Evolutionary conservation across 2,888 invertebrate species (phyloP).

Genomic region (Argyra leucocephala): DNA sequence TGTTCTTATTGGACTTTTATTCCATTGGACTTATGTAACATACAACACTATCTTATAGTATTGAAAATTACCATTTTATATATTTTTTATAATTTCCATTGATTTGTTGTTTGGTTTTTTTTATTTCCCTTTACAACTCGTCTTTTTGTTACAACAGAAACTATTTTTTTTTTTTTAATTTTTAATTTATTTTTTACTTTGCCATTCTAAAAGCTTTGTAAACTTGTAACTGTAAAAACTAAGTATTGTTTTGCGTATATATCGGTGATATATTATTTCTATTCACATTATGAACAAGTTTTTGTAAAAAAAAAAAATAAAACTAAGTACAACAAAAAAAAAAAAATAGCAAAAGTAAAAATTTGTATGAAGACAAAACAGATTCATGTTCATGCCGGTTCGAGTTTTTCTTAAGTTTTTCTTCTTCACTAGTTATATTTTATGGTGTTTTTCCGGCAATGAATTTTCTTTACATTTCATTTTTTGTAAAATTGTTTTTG

Average conservation of each 20-base stretch:
- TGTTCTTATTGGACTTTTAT: too few relatives aligned
- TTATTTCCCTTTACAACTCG: background rate
- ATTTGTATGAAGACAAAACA: too few relatives aligned
- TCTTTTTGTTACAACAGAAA: background rate
- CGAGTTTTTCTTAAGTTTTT: background rate
- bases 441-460: slow-evolving; percentile 4
- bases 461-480: background rate
- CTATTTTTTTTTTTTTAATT: background rate
- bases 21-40: too few relatives aligned
- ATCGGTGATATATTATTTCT: background rate
- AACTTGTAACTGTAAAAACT: background rate
- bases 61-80: too few relatives aligned
- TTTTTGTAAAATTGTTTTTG: too few relatives aligned
- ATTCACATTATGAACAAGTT: too few relatives aligned
- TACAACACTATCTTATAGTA: too few relatives aligned
- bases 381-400: background rate
- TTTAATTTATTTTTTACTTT: background rate
- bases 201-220: background rate
- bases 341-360: background rate
- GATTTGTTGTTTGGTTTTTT: background rate
- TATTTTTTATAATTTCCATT: too few relatives aligned
- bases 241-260: background rate
- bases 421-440: background rate
- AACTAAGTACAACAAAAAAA: background rate
- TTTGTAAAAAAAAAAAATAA: too few relatives aligned